Base-by-base conservation (phyloP, 1,140 invertebrate genomes). In the Carcinoscorpius rotundicauda region DNA sequence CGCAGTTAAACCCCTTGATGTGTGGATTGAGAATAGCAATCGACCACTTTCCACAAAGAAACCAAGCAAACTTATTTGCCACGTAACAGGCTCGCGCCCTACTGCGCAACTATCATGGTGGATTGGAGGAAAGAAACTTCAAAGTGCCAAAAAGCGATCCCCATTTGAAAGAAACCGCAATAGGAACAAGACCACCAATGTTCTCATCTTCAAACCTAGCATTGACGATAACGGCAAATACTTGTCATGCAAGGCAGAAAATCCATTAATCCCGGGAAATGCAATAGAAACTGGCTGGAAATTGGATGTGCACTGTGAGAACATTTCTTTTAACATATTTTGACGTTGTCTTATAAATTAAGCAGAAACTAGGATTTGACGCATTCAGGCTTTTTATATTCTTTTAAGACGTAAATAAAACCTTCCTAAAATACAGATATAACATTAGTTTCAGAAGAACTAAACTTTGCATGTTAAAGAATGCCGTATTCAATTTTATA, bases 221-320 rank as follows among this genome's bases (percentile, higher is more conserved):
- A 88, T 89, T 76, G 81, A 84, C 55, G 89, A 93, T 78, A 84
- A 88, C 61, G 88, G 87, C n/a, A 88, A 86, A 72, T 87, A 85
- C 75, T 78, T 93, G 68, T 84, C 86, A 5, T 93, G 91, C 76
- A 82, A 86, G 63, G 86, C 89, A 5, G 87, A 90, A 75, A 92
- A 93, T 77, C 85, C 87, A 73, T 48, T 61, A 10, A 60, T 72
- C 6, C 79, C 80, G 52, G 82, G 80, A 51, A 78, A 82, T 53
- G 76, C 80, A 1, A 79, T 92, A 49, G 87, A 91, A 78, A 87
- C 91, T 75, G 85, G 85, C 64, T 92, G 89, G 88, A 85, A 82
- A 68, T 78, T 93, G 60, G 85, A 89, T 76, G 88, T 93, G 76
- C 86, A 90, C 74, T 92, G 90, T 93, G 81, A 85, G 86, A 29